These are phyloP conservation scores for Thaumatotibia leucotreta DNA, from an alignment of 1,140 invertebrate genomes.

Conservation along the genomic window DNA sequence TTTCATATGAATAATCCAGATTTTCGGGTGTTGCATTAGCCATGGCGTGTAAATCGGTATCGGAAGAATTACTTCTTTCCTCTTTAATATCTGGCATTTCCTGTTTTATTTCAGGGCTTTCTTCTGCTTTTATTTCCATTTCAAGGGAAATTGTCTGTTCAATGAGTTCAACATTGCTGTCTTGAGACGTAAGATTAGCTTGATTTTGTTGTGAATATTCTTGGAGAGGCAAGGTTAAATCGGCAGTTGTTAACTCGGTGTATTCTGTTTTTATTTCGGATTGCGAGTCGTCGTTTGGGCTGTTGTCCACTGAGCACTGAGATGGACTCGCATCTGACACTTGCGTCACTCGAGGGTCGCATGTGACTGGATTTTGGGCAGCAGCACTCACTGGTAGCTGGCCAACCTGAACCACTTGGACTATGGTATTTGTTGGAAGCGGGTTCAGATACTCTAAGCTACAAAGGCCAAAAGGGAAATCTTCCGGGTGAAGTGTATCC, in stretches of 20 bases:
- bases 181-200: conserved; percentile 28
- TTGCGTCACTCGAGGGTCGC: conserved; percentile 66
- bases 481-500: conserved; percentile 23
- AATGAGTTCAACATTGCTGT: conserved; percentile 30
- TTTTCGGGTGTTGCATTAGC: conserved; percentile 36
- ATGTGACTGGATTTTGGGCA: conserved; percentile 67
- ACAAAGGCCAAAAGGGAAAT: conserved; percentile 42
- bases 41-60: conserved; percentile 31
- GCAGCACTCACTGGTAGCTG: conserved; percentile 68
- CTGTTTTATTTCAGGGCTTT: conserved; percentile 47
- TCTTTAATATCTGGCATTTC: conserved; percentile 42
- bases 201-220: conserved; percentile 46
- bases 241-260: conserved; percentile 66
- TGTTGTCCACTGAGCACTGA: conserved; percentile 60
- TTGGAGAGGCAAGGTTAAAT: conserved; percentile 51
- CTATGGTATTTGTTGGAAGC: conserved; percentile 32
- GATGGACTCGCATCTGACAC: conserved; percentile 63
- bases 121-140: conserved; percentile 46
- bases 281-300: conserved; percentile 46
- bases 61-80: conserved; percentile 32
- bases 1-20: conserved; percentile 45
- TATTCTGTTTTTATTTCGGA: conserved; percentile 59
- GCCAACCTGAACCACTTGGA: conserved; percentile 71
- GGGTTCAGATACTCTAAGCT: conserved; percentile 54
- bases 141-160: conserved; percentile 49